Base-by-base conservation (phyloP, 2,797 vertebrate species). In the Acanthopagrus latus region DNA sequence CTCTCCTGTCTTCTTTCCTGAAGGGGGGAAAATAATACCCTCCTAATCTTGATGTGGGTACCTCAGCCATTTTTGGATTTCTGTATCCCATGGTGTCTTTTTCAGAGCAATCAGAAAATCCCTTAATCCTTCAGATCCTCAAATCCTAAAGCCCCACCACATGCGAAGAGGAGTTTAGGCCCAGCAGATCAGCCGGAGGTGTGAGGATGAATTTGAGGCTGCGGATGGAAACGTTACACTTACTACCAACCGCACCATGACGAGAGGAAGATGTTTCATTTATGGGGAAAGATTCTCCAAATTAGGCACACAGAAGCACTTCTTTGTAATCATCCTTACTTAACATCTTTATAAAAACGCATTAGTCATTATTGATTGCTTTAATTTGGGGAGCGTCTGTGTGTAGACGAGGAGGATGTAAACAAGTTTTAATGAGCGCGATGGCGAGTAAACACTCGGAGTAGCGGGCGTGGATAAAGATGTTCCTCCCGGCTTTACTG, bases 51-150 rank as follows among this genome's bases (percentile, higher is more conserved):
- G 88, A 91, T 91, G 86, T 90, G 89, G 90, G 88, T 76, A 89
- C 85, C 85, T 88, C 81, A 86, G 86, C 86, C 90, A 82, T 92
- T 93, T 94, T 87, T 78, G 88, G 90, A 92, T 92, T 84, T 79
- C 84, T 91, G 73, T 88, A 82, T 93, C 91, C 91, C 80, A 55
- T 70, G 86, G 88, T 88, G 87, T 90, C 83, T 89, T 93, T 92
- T 91, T 89, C 93, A 89, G 78, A 72, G 87, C 76, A 72, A 87
- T 92, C 86, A 76, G 76, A 89, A 92, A 95, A 94, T 93, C 94
- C 91, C 82, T 78, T 93, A 94, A 95, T 93, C 92, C 92, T 48
- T 43, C 78, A 75, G 77, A 93, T 91, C 89, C 89, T 74, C 64
- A 84, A 92, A 92, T 89, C 89, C 91, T 52, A 80, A 91, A 92